A percentile compares a stretch with the other conserved stretches of the same genome.
Conservation (phyloP, 2,888 invertebrate genomes). For the Tillus elongatus region DNA sequence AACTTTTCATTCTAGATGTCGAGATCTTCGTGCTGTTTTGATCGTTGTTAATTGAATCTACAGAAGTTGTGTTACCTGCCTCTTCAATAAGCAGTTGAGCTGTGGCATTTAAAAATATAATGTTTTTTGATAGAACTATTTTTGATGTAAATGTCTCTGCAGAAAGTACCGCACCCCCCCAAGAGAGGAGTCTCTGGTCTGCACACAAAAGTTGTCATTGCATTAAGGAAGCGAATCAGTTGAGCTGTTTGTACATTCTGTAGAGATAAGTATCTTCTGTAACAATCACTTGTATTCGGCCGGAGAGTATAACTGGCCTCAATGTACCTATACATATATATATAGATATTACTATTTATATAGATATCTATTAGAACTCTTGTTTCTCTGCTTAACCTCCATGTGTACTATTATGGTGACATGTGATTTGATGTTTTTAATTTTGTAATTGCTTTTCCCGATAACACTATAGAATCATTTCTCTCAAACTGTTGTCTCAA, state of each 20-base stretch:
- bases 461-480: conserved; percentile 31
- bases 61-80: conserved; percentile 35
- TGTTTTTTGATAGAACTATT: conserved; percentile 38
- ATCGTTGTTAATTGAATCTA: conserved; percentile 31
- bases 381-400: conserved; percentile 42
- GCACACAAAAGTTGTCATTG: conserved; percentile 8
- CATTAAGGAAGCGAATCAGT: conserved; percentile 6
- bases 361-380: conserved; percentile 33
- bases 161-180: conserved; percentile 9
- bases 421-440: background rate
- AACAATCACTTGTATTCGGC: conserved; percentile 33
- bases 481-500: conserved; percentile 21
- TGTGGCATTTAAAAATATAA: conserved; percentile 39
- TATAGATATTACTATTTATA: conserved; percentile 15
- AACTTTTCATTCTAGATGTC: conserved; percentile 35
- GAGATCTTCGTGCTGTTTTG: conserved; percentile 33
- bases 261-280: conserved; percentile 31
- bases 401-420: background rate
- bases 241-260: conserved; percentile 20
- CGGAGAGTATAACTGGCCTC: conserved; percentile 14
- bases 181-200: conserved; percentile 1
- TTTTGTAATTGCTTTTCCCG: background rate
- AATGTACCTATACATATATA: conserved; percentile 30
- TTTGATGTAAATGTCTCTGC: conserved; percentile 31
- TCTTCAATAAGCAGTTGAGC: conserved; percentile 36